phyloP scores from a whole-genome alignment of 2,888 invertebrate genomes.

The Leptinotarsa tumamoca region DNA sequence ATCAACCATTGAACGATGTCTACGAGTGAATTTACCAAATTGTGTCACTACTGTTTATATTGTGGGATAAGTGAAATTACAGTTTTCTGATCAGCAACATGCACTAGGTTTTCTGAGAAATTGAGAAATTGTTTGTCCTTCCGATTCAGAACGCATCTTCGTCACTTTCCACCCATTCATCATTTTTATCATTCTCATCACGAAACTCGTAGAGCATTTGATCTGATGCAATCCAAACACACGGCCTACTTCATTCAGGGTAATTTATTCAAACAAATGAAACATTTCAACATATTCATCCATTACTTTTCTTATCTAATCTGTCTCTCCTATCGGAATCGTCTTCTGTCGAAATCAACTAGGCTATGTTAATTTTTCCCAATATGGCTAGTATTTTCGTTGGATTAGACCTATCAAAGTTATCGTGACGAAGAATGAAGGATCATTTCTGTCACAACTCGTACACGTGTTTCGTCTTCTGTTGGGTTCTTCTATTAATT shows the following conservation, averaged over 20 bases:
- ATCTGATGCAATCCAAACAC: constrained; percentile 7
- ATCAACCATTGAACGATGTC: too few relatives aligned
- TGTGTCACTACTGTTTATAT: too few relatives aligned
- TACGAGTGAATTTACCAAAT: too few relatives aligned
- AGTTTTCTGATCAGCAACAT: too few relatives aligned
- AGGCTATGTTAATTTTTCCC: constrained; percentile 1
- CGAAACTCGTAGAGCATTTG: not conserved
- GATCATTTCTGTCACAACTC: constrained; percentile 18
- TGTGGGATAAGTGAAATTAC: too few relatives aligned
- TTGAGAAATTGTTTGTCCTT: too few relatives aligned
- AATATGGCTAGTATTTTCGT: constrained; percentile 2
- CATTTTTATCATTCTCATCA: constrained; percentile 10
- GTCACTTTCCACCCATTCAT: not conserved
- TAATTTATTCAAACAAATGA: constrained; percentile 31
- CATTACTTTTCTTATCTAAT: constrained; percentile 26
- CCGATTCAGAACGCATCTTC: not conserved
- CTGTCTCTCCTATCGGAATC: constrained; percentile 16
- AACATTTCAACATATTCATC: constrained; percentile 23
- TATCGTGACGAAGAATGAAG: constrained; percentile 15
- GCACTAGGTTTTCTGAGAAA: too few relatives aligned
- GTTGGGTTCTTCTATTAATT: constrained; percentile 27
- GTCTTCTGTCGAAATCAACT: constrained; percentile 23
- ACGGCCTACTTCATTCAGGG: constrained; percentile 9
- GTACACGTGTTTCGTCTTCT: constrained; percentile 21
- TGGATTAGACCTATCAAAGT: constrained; percentile 16